Conservation (phyloP, 1,140 invertebrate species). For the Caenorhabditis remanei region DNA sequence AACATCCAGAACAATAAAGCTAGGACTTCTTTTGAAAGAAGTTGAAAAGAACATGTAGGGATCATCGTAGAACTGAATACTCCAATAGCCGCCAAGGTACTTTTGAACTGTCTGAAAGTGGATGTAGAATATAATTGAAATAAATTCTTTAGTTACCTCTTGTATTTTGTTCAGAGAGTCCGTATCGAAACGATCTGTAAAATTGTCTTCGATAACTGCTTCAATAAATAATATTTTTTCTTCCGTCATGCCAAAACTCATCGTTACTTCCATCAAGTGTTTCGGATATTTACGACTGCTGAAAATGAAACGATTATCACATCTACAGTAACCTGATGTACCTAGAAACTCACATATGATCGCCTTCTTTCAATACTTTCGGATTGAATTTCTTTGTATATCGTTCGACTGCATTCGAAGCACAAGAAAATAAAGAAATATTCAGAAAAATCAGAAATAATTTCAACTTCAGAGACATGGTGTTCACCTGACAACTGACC, state of each 20-base stretch:
- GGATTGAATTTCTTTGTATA: constrained; percentile 10
- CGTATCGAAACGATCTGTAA: constrained; percentile 3
- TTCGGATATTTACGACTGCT: constrained; percentile 51
- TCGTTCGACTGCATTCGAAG: neutral
- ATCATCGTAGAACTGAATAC: constrained; percentile 55
- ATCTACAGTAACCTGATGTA: neutral
- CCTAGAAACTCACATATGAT: neutral
- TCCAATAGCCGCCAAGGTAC: constrained; percentile 41
- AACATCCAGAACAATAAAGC: constrained; percentile 58
- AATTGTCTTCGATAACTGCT: constrained; percentile 52
- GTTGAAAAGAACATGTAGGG: constrained; percentile 58
- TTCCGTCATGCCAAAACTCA: constrained; percentile 25
- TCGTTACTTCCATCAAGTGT: constrained; percentile 45
- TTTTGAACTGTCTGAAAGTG: constrained; percentile 21
- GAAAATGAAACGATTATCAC: neutral
- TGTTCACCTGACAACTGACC: constrained; percentile 3
- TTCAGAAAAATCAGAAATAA: neutral
- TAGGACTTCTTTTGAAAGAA: constrained; percentile 44
- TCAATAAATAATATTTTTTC: constrained; percentile 31
- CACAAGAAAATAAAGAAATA: constrained; percentile 21
- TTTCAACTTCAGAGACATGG: constrained; percentile 9
- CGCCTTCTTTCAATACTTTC: neutral
- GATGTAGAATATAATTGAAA: neutral
- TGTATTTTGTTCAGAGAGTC: constrained; percentile 23
- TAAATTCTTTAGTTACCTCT: constrained; percentile 14